Conservation (phyloP, 1,140 invertebrate species). For the Stenopsyche tienmushanensis region DNA sequence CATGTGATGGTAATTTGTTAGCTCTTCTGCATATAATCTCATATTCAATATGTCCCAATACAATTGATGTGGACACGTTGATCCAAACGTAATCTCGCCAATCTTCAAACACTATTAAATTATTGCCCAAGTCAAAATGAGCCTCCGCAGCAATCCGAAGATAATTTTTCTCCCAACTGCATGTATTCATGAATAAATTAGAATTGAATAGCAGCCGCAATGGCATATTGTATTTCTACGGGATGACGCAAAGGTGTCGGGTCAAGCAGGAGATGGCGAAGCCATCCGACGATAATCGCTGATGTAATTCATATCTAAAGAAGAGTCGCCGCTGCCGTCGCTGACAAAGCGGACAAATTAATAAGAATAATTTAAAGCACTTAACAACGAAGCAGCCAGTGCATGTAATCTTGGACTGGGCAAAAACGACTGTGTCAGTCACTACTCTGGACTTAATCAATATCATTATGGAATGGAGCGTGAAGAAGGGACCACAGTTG, state of each 20-base stretch:
- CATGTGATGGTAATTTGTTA: no score
- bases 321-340: conserved; percentile 3
- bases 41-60: no score
- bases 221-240: background rate
- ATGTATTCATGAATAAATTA: no score
- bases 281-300: background rate
- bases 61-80: no score
- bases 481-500: background rate
- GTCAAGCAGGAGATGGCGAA: background rate
- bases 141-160: no score
- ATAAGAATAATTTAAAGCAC: conserved; percentile 19
- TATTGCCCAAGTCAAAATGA: no score
- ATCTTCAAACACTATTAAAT: no score
- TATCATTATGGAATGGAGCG: background rate
- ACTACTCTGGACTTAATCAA: background rate
- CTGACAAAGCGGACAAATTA: conserved; percentile 21
- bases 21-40: no score
- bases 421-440: background rate
- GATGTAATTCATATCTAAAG: conserved; percentile 6
- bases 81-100: no score
- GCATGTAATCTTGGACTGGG: background rate
- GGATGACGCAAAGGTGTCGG: background rate
- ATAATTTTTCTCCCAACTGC: no score
- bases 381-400: background rate
- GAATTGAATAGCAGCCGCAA: background rate